Evolutionary conservation across 2,113 vertebrate genomes (phyloP), one percentile per base, ranked within the genome.

Genomic region (Paratilapia polleni): DNA sequence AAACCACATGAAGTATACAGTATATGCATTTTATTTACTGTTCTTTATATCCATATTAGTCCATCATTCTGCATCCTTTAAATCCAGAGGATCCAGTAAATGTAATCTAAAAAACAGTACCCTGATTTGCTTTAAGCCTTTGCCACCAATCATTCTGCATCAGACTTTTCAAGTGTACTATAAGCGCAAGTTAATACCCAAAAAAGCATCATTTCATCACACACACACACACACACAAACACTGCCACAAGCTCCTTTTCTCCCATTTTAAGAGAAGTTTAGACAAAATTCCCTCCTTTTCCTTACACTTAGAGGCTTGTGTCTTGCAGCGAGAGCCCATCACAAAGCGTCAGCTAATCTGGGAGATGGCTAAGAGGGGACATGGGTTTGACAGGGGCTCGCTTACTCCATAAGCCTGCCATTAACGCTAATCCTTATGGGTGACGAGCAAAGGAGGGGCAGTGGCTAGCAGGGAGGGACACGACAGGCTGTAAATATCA

Each of bases 401-500:
- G 86, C 92, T 90, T 88, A 14, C 84, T 87, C 88, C 85, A 60
- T 94, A 94, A 95, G 88, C 93, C 93, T 89, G 89, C 92, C 93
- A 93, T 94, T 94, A 91, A 91, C 86, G n/a, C 91, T 95, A 95
- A 95, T 95, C 94, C 91, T 34, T 15, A 14, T 11, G 90, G 81
- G 86, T 89, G 90, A 92, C 26, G 70, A 81, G 89, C 76, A 68
- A 83, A 85, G 92, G 87, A 88, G 82, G 85, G 87, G 90, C 79
- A 41, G 87, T 15, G 66, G 78, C 52, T 36, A 70, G 82, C n/a
- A 10, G 64, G 77, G 83, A 86, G 87, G 75, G 82, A 85, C 81
- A 81, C 88, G 94, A 90, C 91, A 86, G 87, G 82, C 92, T 87
- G 95, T 96, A 96, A 96, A 96, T 95, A 96, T 95, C 95, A 96